A percentile compares a stretch with the other conserved stretches of the same genome.
These are phyloP conservation scores for Trichoplusia ni DNA, from an alignment of 1,140 invertebrate genomes.

Conservation along the genomic window DNA sequence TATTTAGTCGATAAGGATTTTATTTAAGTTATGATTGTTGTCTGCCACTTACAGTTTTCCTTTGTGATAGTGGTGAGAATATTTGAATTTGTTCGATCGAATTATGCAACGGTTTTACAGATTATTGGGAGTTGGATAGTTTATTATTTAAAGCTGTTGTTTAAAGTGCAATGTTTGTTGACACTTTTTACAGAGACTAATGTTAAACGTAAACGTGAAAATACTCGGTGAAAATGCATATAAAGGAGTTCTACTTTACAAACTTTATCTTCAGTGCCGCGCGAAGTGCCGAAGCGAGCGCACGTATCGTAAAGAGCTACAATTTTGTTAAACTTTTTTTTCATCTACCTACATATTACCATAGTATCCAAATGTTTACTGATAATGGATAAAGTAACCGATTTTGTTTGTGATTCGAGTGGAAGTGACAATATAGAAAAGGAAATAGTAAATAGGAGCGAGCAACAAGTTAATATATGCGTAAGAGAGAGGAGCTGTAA, in stretches of 20 bases:
- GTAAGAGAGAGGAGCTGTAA: not conserved
- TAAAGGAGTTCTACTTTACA: no score
- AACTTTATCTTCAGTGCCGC: no score
- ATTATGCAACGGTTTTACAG: slow-evolving; percentile 9
- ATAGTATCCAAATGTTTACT: not conserved
- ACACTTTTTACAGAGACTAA: no score
- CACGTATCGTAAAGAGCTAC: not conserved
- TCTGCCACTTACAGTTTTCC: not conserved
- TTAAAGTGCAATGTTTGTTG: not conserved
- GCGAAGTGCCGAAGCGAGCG: not conserved
- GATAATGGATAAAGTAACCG: not conserved
- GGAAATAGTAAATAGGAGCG: not conserved
- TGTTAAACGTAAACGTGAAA: no score
- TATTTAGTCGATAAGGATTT: not conserved
- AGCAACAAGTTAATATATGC: not conserved
- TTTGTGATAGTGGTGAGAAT: slow-evolving; percentile 8
- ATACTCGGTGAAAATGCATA: no score
- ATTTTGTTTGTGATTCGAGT: not conserved
- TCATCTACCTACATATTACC: not conserved
- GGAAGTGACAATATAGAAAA: not conserved
- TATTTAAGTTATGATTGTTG: not conserved
- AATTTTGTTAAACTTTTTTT: not conserved
- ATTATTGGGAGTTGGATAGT: not conserved
- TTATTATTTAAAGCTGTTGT: not conserved
- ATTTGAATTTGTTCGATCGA: slow-evolving; percentile 16